Conservation (phyloP, 2,797 vertebrate genomes). For the Betta splendens region DNA sequence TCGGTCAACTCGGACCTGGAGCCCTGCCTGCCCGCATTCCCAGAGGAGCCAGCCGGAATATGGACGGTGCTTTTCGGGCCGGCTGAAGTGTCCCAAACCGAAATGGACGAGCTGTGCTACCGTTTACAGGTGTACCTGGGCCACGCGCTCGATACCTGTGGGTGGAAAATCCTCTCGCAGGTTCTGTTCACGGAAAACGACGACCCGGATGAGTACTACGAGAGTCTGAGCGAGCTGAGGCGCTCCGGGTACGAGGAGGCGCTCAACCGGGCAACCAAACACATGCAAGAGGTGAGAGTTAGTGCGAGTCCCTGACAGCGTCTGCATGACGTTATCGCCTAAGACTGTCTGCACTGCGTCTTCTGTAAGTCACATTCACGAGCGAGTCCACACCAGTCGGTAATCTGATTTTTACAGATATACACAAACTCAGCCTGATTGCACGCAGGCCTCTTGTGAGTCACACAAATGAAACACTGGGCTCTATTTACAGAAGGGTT, state of each 20-base stretch:
- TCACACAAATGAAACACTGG: too few relatives aligned
- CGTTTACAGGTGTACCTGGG: constrained; percentile 90
- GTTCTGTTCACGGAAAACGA: constrained; percentile 93
- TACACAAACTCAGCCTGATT: too few relatives aligned
- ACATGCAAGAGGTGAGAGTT: constrained; percentile 89
- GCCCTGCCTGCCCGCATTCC: constrained; percentile 89
- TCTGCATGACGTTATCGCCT: background rate
- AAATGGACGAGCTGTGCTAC: constrained; percentile 87
- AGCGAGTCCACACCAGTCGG: too few relatives aligned
- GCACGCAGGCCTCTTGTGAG: too few relatives aligned
- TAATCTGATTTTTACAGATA: too few relatives aligned
- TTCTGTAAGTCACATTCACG: background rate
- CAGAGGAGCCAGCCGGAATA: constrained; percentile 91
- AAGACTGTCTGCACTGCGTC: background rate
- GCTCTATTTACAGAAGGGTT: too few relatives aligned
- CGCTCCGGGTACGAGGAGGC: constrained; percentile 94
- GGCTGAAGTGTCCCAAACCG: constrained; percentile 79
- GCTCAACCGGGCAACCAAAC: constrained; percentile 84
- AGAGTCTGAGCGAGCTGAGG: constrained; percentile 94
- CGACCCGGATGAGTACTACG: constrained; percentile 95
- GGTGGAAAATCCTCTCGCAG: constrained; percentile 97
- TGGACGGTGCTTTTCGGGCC: constrained; percentile 93
- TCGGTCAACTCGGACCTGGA: constrained; percentile 92
- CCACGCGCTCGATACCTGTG: constrained; percentile 92
- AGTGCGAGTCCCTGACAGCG: background rate